Percentiles rank a stretch among this genome's conserved stretches.
Conservation (phyloP, 2,113 vertebrate species). For the Machaerirhynchus nigripectus region DNA sequence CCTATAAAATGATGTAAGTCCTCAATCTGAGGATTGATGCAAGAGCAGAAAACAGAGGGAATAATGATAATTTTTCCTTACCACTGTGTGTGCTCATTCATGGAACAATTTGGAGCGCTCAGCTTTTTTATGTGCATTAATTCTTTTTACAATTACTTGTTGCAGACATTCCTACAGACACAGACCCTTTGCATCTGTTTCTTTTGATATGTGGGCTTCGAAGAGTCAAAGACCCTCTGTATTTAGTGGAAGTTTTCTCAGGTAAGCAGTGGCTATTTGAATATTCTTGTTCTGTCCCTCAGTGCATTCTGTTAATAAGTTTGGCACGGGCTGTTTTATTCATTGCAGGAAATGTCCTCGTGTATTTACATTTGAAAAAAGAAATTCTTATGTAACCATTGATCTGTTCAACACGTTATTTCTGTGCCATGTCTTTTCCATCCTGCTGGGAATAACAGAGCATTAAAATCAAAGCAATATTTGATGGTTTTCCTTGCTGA, state of each 20-base stretch:
- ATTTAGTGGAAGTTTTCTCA: conserved; percentile 81
- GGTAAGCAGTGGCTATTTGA: conserved; percentile 56
- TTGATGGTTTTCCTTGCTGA: not conserved
- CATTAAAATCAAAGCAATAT: not conserved
- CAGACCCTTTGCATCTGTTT: conserved; percentile 70
- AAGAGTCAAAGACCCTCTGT: conserved; percentile 89
- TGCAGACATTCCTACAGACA: conserved; percentile 68
- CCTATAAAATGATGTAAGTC: not conserved
- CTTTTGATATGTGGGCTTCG: conserved; percentile 88
- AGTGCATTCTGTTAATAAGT: not conserved
- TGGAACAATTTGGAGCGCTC: not conserved
- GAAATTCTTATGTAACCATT: not conserved
- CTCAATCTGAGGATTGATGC: not conserved
- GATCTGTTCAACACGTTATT: not conserved
- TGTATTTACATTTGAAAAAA: not conserved
- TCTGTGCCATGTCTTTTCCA: not conserved
- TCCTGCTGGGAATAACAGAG: conserved; percentile 13
- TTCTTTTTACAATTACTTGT: not conserved
- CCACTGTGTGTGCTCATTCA: not conserved
- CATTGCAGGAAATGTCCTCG: not conserved
- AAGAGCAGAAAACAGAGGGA: not conserved
- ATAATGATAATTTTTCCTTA: not conserved
- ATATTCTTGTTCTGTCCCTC: not conserved
- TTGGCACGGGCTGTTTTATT: not conserved
- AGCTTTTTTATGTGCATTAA: not conserved